Evolutionary conservation across 2,797 vertebrate species (phyloP).

Genomic region (Eleutherodactylus coqui): DNA sequence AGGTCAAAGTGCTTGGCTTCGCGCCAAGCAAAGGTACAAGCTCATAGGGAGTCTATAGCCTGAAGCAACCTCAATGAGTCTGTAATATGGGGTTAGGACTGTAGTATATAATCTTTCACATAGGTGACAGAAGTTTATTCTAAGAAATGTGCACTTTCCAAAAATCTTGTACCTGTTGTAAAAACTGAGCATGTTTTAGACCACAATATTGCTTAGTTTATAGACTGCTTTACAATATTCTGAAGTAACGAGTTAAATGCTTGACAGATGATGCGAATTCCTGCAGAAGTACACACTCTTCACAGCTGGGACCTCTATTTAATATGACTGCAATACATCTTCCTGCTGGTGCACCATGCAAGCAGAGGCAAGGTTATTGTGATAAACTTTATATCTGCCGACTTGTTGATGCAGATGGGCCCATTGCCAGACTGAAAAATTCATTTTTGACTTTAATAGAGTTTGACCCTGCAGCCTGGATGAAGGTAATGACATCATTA

Average conservation of each 20-base stretch:
- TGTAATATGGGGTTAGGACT: no score
- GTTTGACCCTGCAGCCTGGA: constrained; percentile 78
- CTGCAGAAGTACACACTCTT: constrained; percentile 80
- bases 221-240: not conserved
- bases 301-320: constrained; percentile 73
- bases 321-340: constrained; percentile 70
- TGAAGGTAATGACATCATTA: constrained; percentile 72
- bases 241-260: not conserved
- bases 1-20: no score
- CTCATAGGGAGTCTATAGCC: no score
- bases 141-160: no score
- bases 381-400: constrained; percentile 81
- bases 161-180: no score
- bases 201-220: not conserved
- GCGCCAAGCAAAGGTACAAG: no score
- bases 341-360: constrained; percentile 77
- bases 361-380: constrained; percentile 77
- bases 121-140: no score
- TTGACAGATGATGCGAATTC: constrained; percentile 73
- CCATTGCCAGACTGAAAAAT: constrained; percentile 81
- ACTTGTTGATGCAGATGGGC: constrained; percentile 81
- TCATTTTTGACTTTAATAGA: constrained; percentile 77
- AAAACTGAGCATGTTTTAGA: no score
- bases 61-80: no score
- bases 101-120: no score